Conservation (phyloP, 1,140 invertebrate genomes). For the Drosophila kepulauana region DNA sequence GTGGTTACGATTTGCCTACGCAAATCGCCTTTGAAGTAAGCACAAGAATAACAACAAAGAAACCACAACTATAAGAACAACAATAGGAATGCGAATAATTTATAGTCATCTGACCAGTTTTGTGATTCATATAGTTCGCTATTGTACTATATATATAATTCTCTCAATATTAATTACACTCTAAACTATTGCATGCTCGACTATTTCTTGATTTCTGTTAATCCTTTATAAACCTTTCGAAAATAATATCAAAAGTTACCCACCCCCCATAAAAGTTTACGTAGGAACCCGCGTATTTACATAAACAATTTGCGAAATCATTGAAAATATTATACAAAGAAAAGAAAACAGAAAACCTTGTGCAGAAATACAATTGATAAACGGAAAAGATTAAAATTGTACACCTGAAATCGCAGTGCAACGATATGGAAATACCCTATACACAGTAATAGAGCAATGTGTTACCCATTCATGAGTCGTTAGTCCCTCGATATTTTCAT, state of each 20-base stretch:
- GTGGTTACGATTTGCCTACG: conserved; percentile 63
- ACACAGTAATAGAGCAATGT: conserved; percentile 3
- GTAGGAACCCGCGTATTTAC: conserved; percentile 60
- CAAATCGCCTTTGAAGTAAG: conserved; percentile 71
- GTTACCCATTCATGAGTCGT: conserved; percentile 9
- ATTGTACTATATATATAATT: conserved; percentile 26
- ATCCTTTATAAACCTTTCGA: conserved; percentile 5
- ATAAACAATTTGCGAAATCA: conserved; percentile 67
- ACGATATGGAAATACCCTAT: conserved; percentile 28
- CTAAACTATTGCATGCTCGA: background rate
- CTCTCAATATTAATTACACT: conserved; percentile 4
- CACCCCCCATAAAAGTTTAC: conserved; percentile 49
- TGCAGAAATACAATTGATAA: conserved; percentile 29
- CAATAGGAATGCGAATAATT: conserved; percentile 30
- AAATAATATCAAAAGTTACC: conserved; percentile 31
- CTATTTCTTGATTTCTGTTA: background rate
- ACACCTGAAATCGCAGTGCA: conserved; percentile 30
- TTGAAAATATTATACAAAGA: conserved; percentile 56
- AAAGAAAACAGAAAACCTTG: conserved; percentile 20
- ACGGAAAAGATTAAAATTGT: conserved; percentile 31
- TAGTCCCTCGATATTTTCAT: conserved; percentile 2
- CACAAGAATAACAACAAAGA: conserved; percentile 19
- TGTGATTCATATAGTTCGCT: conserved; percentile 19
- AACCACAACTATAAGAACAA: conserved; percentile 5
- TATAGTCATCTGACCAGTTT: conserved; percentile 10